phyloP scores from a whole-genome alignment of 2,888 invertebrate species.

The Pseudococcus jackbeardsleyi region DNA sequence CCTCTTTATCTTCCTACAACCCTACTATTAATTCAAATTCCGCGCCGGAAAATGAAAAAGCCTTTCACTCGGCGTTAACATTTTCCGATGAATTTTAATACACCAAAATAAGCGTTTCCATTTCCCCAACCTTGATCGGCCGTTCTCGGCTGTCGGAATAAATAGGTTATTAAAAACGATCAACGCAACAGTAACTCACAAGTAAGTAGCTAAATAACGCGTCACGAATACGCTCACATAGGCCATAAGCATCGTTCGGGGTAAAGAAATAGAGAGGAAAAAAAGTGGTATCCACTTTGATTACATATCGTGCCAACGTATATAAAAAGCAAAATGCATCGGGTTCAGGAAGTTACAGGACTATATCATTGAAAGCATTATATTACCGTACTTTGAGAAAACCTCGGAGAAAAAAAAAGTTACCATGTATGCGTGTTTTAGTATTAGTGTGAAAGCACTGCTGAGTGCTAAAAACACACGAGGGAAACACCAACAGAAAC shows the following conservation, averaged over 20 bases:
- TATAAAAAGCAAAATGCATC: slow-evolving; percentile 52
- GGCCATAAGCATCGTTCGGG: background rate
- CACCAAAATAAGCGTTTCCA: background rate
- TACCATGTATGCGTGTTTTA: slow-evolving; percentile 57
- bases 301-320: slow-evolving; percentile 17
- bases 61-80: background rate
- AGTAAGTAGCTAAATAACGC: slow-evolving; percentile 4
- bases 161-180: slow-evolving; percentile 31
- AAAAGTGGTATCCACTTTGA: slow-evolving; percentile 27
- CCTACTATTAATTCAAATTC: background rate
- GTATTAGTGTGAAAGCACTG: slow-evolving; percentile 47
- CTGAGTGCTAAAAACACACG: slow-evolving; percentile 60
- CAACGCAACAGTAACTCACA: background rate
- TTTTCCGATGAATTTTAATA: slow-evolving; percentile 22
- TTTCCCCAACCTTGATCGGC: background rate
- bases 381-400: slow-evolving; percentile 53
- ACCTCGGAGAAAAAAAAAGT: slow-evolving; percentile 51
- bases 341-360: slow-evolving; percentile 48
- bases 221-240: background rate
- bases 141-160: background rate
- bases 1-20: no score
- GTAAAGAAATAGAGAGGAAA: background rate
- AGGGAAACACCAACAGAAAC: slow-evolving; percentile 59
- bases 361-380: slow-evolving; percentile 50
- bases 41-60: background rate